Base-by-base conservation (phyloP, 2,113 vertebrate species). In the Mohoua ochrocephala region DNA sequence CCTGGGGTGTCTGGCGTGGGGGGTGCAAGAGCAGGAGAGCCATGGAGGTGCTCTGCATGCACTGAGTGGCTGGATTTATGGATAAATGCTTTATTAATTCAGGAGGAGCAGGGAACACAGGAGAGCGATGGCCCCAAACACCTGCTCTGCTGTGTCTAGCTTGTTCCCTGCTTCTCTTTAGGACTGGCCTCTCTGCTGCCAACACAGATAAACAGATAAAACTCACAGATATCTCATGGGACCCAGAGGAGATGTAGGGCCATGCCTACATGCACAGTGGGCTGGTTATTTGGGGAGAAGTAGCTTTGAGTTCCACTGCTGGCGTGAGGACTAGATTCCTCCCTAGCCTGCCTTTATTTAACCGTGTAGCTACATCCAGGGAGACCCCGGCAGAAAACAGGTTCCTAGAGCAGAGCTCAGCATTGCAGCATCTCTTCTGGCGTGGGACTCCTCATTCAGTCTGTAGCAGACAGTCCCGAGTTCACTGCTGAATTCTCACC, bases 241-340 rank as follows among this genome's bases (percentile, higher is more conserved):
- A 80, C 19, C 10, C 50, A 77, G n/a, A 68, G n/a, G 26, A 89
- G 44, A n/a, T n/a, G 35, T 13, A 82, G 22, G 22, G 33, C 64
- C 20, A 7, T 31, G 44, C 24, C 53, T 41, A 0, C 0, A 0
- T 52, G 49, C 24, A 56, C 42, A 35, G 61, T 63, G 64, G 45
- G 16, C 47, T 67, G 54, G 35, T 16, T 31, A 26, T 53, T 2
- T 53, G n/a, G 37, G 47, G 56, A 85, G 15, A 84, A 27, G 30
- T 17, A 87, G 42, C 52, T 70, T 24, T 59, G 60, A 85, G 53
- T 53, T 82, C 13, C 23, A 10, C 41, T 31, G 8, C 26, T 68
- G 49, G 3, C 3, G 0, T 23, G 31, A 85, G 22, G 14, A 60
- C 28, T 41, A 6, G 31, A 27, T 42, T 69, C 19, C 27, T 59